phyloP scores from a whole-genome alignment of 2,113 vertebrate genomes.

The Galemys pyrenaicus region DNA sequence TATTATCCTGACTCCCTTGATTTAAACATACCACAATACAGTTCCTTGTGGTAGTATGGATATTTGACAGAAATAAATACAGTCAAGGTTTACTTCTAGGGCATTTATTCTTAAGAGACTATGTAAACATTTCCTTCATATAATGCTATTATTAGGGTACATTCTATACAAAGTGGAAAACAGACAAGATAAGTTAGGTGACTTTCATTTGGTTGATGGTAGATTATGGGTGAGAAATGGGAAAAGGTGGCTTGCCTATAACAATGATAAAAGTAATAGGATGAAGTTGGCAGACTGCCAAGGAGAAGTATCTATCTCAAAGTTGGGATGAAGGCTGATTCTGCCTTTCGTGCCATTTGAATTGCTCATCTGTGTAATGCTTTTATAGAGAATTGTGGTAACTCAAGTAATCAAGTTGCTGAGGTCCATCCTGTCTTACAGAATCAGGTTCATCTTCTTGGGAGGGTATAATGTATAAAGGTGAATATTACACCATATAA shows the following conservation, averaged over 20 bases:
- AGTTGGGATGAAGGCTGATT: slow-evolving; percentile 47
- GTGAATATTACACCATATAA: slow-evolving; percentile 22
- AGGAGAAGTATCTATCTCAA: slow-evolving; percentile 10
- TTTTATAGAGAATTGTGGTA: slow-evolving; percentile 48
- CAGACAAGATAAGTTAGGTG: slow-evolving; percentile 40
- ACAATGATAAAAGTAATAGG: slow-evolving; percentile 39
- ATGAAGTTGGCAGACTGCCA: slow-evolving; percentile 50
- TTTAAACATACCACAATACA: not conserved
- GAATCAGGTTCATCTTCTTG: slow-evolving; percentile 38
- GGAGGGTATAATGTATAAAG: slow-evolving; percentile 8
- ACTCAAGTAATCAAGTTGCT: slow-evolving; percentile 54
- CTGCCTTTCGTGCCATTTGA: slow-evolving; percentile 45
- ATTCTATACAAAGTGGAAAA: slow-evolving; percentile 19
- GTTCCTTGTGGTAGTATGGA: not conserved
- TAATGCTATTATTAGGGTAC: slow-evolving; percentile 25
- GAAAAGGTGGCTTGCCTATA: slow-evolving; percentile 37
- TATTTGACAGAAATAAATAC: slow-evolving; percentile 51
- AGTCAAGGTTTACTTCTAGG: slow-evolving; percentile 34
- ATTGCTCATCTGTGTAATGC: slow-evolving; percentile 49
- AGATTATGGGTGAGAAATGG: slow-evolving; percentile 36
- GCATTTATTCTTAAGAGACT: slow-evolving; percentile 57
- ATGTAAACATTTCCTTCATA: not conserved
- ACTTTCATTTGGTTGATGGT: slow-evolving; percentile 44
- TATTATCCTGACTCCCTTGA: not conserved
- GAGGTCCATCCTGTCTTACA: slow-evolving; percentile 63